Conservation (phyloP, 2,797 vertebrate species). For the Periophthalmus magnuspinnatus region DNA sequence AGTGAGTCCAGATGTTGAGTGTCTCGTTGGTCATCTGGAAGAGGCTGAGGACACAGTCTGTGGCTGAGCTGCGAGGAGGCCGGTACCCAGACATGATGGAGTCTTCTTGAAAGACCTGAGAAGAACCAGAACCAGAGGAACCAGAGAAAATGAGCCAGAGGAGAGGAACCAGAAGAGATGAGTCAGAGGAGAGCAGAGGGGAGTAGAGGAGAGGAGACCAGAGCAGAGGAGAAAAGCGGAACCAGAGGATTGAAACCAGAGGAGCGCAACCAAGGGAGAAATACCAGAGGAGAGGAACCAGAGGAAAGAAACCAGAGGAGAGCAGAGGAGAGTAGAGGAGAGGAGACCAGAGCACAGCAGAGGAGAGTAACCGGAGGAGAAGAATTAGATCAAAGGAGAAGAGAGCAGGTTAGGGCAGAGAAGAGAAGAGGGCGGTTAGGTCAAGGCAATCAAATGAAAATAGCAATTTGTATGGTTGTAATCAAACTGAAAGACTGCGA, state of each 20-base stretch:
- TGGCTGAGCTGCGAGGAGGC: conserved; percentile 85
- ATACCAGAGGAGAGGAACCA: background rate
- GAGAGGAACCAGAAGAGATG: background rate
- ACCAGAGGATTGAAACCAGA: background rate
- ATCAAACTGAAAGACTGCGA: too few relatives aligned
- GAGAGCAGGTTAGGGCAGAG: background rate
- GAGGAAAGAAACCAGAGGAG: background rate
- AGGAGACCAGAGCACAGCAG: too few relatives aligned
- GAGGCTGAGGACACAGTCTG: conserved; percentile 87
- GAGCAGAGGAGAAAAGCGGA: too few relatives aligned
- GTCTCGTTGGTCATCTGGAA: conserved; percentile 97
- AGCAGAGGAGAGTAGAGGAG: background rate
- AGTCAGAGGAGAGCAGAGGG: background rate
- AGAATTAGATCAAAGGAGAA: background rate
- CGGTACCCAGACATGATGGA: conserved; percentile 92
- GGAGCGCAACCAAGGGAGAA: too few relatives aligned
- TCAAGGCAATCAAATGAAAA: too few relatives aligned
- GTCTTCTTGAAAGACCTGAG: conserved; percentile 89
- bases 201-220: too few relatives aligned
- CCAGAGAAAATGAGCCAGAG: background rate
- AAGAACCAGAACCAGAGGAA: background rate
- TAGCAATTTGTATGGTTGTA: too few relatives aligned
- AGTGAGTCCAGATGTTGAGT: conserved; percentile 96
- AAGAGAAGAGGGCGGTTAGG: background rate
- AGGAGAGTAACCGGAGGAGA: background rate